A percentile compares a stretch with the other conserved stretches of the same genome.
phyloP scores from a whole-genome alignment of 2,888 invertebrate species.

The Julus scanicus region DNA sequence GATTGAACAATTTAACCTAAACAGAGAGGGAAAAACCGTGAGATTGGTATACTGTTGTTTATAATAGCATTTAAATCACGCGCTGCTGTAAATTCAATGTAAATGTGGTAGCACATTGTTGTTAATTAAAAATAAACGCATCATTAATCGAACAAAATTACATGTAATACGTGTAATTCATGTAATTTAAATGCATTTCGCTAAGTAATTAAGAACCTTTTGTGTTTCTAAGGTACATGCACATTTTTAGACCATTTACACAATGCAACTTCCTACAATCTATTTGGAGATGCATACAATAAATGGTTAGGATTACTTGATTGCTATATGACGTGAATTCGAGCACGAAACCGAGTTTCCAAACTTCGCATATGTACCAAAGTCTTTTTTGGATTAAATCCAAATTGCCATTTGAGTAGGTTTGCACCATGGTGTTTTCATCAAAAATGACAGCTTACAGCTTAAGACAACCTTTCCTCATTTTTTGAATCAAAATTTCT shows the following conservation, averaged over 20 bases:
- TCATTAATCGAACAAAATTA: not conserved
- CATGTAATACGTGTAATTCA: not conserved
- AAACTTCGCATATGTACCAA: not conserved
- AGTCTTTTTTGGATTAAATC: not conserved
- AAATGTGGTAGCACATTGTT: not conserved
- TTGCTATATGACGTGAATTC: too few relatives aligned
- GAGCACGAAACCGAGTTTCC: too few relatives aligned
- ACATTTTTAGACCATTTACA: not conserved
- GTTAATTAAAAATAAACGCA: not conserved
- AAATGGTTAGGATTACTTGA: too few relatives aligned
- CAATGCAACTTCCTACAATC: too few relatives aligned
- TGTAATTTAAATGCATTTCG: not conserved
- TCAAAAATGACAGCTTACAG: not conserved
- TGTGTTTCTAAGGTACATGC: not conserved
- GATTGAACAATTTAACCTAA: not conserved
- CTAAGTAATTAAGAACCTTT: not conserved
- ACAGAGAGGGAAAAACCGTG: not conserved
- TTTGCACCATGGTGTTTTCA: not conserved
- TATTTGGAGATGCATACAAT: too few relatives aligned
- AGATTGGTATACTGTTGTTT: not conserved
- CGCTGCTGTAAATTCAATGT: not conserved
- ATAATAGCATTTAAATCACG: not conserved
- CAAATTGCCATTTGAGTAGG: not conserved
- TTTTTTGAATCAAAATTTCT: not conserved
- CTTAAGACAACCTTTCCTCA: not conserved